phyloP scores from a whole-genome alignment of 2,888 invertebrate species.

The Caenorhabditis imperialis region DNA sequence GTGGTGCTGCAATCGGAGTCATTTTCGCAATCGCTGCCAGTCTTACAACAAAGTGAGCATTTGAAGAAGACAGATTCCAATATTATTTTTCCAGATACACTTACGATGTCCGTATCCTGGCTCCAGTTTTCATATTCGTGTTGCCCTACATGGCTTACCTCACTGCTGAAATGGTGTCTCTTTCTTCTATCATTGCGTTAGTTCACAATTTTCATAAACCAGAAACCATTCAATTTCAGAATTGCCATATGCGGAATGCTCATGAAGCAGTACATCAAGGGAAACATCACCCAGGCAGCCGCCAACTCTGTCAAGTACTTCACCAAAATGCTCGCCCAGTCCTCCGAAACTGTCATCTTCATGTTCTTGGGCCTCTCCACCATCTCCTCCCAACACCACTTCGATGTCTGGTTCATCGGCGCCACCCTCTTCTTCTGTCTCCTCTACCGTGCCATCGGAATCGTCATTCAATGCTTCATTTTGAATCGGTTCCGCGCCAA shows the following conservation, averaged over 20 bases:
- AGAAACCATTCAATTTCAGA: constrained; percentile 83
- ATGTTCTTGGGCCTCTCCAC: constrained; percentile 94
- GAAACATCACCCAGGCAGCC: constrained; percentile 96
- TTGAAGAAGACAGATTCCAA: too few species aligned
- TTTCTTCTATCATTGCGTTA: constrained; percentile 98
- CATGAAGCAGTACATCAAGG: constrained; percentile 98
- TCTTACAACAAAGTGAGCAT: constrained; percentile 67
- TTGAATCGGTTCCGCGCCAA: constrained; percentile 88
- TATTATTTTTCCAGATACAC: constrained; percentile 83
- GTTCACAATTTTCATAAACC: constrained; percentile 78
- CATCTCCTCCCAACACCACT: constrained; percentile 88
- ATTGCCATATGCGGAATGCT: constrained; percentile 98
- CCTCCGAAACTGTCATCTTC: constrained; percentile 89
- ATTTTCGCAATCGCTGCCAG: constrained; percentile 72
- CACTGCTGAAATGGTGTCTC: constrained; percentile 97
- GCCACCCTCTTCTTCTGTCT: constrained; percentile 93
- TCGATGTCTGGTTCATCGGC: constrained; percentile 94
- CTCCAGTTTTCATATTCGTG: constrained; percentile 97
- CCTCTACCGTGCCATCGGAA: constrained; percentile 92
- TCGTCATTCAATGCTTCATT: constrained; percentile 89
- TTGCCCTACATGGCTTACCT: constrained; percentile 97
- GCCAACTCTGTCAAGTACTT: constrained; percentile 98
- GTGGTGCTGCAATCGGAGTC: constrained; percentile 75
- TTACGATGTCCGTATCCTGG: constrained; percentile 94
- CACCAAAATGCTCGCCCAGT: constrained; percentile 97